Percentiles rank a stretch among this genome's conserved stretches.
phyloP scores from a whole-genome alignment of 1,140 invertebrate genomes.

The Melitaea cinxia region DNA sequence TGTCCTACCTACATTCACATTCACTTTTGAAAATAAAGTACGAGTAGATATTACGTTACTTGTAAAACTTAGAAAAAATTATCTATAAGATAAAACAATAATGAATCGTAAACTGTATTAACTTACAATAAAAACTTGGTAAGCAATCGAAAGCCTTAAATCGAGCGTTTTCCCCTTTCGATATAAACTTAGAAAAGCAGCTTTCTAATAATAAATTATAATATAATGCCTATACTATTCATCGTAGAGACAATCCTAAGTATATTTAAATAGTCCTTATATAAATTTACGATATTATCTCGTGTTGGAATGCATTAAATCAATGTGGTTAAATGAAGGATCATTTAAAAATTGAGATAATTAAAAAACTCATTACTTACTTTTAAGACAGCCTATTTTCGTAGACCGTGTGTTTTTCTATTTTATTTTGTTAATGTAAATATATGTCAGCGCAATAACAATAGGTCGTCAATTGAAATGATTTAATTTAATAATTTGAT shows the following conservation, averaged over 20 bases:
- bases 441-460: too few relatives aligned
- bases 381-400: not conserved
- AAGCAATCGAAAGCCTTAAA: slow-evolving; percentile 39
- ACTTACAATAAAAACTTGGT: slow-evolving; percentile 6
- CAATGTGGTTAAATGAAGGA: slow-evolving; percentile 24
- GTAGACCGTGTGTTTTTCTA: too few relatives aligned
- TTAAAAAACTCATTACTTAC: not conserved
- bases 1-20: too few relatives aligned
- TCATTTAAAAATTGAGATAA: not conserved
- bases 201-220: slow-evolving; percentile 48
- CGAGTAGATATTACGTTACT: too few relatives aligned
- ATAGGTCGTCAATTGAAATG: too few relatives aligned
- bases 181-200: slow-evolving; percentile 36
- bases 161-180: slow-evolving; percentile 35
- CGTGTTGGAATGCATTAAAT: slow-evolving; percentile 43
- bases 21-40: too few relatives aligned
- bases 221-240: slow-evolving; percentile 34
- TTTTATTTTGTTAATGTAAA: too few relatives aligned
- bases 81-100: too few relatives aligned
- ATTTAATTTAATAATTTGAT: too few relatives aligned
- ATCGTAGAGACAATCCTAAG: slow-evolving; percentile 29
- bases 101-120: not conserved
- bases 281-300: slow-evolving; percentile 18
- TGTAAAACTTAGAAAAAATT: too few relatives aligned
- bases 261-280: slow-evolving; percentile 10